Percentiles rank a stretch among this genome's conserved stretches.
Evolutionary conservation across 35 echinoderm and acorn worm genomes (phyloP).

Genomic region (Apostichopus parvimensis): DNA sequence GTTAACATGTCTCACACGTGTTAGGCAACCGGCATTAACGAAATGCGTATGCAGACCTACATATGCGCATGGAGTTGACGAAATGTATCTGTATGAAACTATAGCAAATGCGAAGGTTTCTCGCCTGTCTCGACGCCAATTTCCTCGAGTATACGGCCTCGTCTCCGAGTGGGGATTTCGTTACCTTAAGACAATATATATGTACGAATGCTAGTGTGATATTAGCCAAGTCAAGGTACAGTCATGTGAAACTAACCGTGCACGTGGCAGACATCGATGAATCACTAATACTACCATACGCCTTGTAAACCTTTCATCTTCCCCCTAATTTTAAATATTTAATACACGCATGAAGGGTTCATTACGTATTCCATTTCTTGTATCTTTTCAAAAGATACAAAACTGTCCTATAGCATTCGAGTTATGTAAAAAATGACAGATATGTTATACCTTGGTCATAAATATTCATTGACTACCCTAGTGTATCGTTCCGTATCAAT

Average conservation of each 20-base stretch:
- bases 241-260: too few relatives aligned
- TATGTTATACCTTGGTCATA: not conserved
- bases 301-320: slow-evolving; percentile 1
- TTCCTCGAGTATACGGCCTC: too few relatives aligned
- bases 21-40: not conserved
- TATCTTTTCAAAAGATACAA: not conserved
- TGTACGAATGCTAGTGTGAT: too few relatives aligned
- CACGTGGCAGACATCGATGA: too few relatives aligned
- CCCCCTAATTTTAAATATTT: slow-evolving; percentile 20
- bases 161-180: too few relatives aligned
- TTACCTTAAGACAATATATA: too few relatives aligned
- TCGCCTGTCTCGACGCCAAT: too few relatives aligned
- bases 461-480: not conserved
- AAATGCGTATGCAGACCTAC: not conserved
- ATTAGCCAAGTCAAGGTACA: too few relatives aligned
- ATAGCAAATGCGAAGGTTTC: too few relatives aligned
- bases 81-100: not conserved
- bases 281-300: too few relatives aligned
- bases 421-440: slow-evolving; percentile 31
- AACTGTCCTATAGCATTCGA: not conserved
- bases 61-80: not conserved
- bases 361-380: not conserved
- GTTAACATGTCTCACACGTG: not conserved
- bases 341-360: not conserved
- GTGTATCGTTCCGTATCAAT: slow-evolving; percentile 28